Evolutionary conservation across 2,113 vertebrate species (phyloP).

Genomic region (Aldabrachelys gigantea): DNA sequence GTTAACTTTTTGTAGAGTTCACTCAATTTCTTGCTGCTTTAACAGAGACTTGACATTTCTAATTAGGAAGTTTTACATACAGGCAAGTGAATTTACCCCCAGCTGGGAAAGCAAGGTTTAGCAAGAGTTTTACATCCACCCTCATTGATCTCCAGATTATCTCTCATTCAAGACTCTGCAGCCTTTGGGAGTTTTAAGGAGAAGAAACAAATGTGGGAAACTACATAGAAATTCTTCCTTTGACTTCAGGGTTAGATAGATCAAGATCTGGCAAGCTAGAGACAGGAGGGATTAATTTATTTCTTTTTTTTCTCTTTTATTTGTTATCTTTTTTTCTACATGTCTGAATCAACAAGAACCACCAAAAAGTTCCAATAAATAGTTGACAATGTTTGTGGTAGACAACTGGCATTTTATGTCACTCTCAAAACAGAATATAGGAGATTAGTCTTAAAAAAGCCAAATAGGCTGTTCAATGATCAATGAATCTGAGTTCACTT

Average conservation of each 20-base stretch:
- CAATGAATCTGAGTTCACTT: conserved; percentile 5
- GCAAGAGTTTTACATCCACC: conserved; percentile 91
- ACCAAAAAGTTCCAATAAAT: conserved; percentile 26
- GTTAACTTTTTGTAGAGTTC: conserved; percentile 70
- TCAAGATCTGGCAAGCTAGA: conserved; percentile 70
- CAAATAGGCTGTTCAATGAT: not conserved
- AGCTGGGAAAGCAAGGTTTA: conserved; percentile 91
- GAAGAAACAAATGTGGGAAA: conserved; percentile 88
- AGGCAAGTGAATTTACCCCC: conserved; percentile 91
- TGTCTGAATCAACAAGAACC: conserved; percentile 45
- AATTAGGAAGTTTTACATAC: conserved; percentile 87
- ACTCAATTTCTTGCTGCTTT: conserved; percentile 75
- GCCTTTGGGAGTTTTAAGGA: conserved; percentile 79
- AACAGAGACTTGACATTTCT: conserved; percentile 82
- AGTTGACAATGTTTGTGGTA: conserved; percentile 7
- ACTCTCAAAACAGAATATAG: conserved; percentile 10
- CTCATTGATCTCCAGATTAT: conserved; percentile 95
- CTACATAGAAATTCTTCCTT: conserved; percentile 78
- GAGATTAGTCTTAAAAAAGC: conserved; percentile 21
- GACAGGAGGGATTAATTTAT: conserved; percentile 62
- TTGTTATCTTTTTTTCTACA: conserved; percentile 9
- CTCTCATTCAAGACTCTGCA: conserved; percentile 85
- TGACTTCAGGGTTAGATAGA: conserved; percentile 76
- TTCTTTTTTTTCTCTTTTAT: conserved; percentile 32
- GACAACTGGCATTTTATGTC: conserved; percentile 20